phyloP scores from a whole-genome alignment of 2,888 invertebrate genomes.

The Papilio protenor region DNA sequence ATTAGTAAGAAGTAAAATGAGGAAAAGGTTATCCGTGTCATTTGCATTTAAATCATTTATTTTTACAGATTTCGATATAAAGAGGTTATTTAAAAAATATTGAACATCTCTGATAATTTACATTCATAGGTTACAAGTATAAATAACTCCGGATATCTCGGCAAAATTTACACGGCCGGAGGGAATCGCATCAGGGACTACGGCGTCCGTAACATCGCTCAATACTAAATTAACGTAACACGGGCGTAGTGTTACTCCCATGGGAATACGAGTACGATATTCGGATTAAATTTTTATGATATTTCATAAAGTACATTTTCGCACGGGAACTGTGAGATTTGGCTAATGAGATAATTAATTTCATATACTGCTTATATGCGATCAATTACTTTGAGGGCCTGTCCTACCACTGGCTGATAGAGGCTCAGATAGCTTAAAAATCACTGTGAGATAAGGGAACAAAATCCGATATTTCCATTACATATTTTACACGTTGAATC shows the following conservation, averaged over 20 bases:
- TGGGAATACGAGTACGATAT: neutral
- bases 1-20: too few relatives aligned
- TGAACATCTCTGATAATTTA: neutral
- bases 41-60: neutral
- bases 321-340: too few relatives aligned
- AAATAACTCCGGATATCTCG: constrained; percentile 10
- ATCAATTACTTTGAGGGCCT: too few relatives aligned
- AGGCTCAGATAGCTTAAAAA: too few relatives aligned
- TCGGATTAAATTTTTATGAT: constrained; percentile 33
- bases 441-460: too few relatives aligned
- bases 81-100: neutral
- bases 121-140: constrained; percentile 13
- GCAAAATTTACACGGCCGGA: constrained; percentile 33
- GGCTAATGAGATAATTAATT: too few relatives aligned
- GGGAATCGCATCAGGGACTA: constrained; percentile 24
- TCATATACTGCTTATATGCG: too few relatives aligned
- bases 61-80: neutral
- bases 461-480: too few relatives aligned
- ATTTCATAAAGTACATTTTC: too few relatives aligned
- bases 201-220: constrained; percentile 34
- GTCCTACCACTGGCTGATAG: too few relatives aligned
- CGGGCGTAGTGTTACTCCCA: constrained; percentile 17
- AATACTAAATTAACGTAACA: constrained; percentile 37
- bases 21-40: neutral
- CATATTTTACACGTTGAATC: too few relatives aligned